phyloP scores from a whole-genome alignment of 2,113 vertebrate species.

The Ursus arctos region DNA sequence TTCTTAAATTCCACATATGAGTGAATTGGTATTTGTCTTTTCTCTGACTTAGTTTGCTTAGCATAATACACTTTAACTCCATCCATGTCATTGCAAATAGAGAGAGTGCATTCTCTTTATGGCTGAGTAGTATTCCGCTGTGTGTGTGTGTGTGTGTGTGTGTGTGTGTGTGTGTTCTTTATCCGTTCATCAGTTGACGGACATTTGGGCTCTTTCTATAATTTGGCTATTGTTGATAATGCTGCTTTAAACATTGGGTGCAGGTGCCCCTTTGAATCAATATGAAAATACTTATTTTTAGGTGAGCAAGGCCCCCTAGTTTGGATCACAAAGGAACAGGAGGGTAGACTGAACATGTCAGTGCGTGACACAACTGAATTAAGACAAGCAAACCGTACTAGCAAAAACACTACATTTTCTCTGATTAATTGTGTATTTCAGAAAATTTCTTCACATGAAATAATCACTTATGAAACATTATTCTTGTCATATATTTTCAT shows the following conservation, averaged over 20 bases:
- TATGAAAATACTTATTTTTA: not conserved
- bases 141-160: not conserved
- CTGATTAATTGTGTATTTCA: not conserved
- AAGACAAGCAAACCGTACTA: not conserved
- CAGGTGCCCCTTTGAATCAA: not conserved
- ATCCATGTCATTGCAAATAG: not conserved
- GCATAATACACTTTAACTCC: not conserved
- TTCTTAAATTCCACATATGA: not conserved
- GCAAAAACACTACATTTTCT: not conserved
- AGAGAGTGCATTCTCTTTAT: not conserved
- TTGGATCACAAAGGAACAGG: not conserved
- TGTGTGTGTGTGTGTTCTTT: not conserved
- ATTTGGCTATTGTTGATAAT: not conserved
- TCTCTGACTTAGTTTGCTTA: not conserved
- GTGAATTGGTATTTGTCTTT: not conserved
- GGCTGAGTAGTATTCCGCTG: not conserved
- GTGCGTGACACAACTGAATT: not conserved
- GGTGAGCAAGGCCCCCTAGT: not conserved
- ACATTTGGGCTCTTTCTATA: not conserved
- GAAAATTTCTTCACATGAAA: not conserved
- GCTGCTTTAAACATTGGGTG: not conserved
- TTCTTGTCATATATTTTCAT: constrained; percentile 31
- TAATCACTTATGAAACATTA: not conserved
- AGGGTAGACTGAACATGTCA: not conserved
- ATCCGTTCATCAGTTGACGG: not conserved